Base-by-base conservation (phyloP, 2,797 vertebrate species). In the Benthosema pterotum region DNA sequence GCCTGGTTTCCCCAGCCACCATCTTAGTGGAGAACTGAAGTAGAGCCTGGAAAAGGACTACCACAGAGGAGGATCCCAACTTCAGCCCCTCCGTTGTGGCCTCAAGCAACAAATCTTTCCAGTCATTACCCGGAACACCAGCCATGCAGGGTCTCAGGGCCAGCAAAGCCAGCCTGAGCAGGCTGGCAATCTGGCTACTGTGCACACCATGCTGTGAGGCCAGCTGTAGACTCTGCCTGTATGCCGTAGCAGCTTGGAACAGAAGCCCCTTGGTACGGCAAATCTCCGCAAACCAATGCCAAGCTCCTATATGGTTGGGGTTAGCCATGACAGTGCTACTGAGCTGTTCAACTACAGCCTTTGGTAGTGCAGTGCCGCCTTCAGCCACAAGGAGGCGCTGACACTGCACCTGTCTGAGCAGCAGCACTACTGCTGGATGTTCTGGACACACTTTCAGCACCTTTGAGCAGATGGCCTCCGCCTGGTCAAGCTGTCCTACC, bases 241-340 rank as follows among this genome's bases (percentile, higher is more conserved):
- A 97, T 15, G 93, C 95, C 95, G 97, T 93, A 61, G 96, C 96
- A 6, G 95, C 96, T 83, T 95, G 95, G 25, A 92, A 67, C 91
- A 98, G 91, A 89, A 98, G 94, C 28, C 95, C 93, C 79, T 99
- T 97, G 17, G 90, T 93, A 22, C 90, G 89, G 84, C 97, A 97
- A 0, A 97, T 89, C 53, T 95, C 91, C 3, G 96, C 96, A 78
- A 98, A 83, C 98, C 98, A 99, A 28, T 98, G 98, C 98, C 96
- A 99, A 0, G 94, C 95, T 8, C 92, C 91, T 42, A 95, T 69
- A 38, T 95, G 96, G 38, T 91, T 80, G n/a, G 92, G 92, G 76
- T 93, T 97, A 82, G 91, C 87, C 85, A 94, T 87, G 48, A 99
- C 95, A 0, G 93, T 82, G 69, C 92, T 94, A 61, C 67, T 93